Conservation (phyloP, 92 coral and sea anemone species). For the Phymanthus crucifer region DNA sequence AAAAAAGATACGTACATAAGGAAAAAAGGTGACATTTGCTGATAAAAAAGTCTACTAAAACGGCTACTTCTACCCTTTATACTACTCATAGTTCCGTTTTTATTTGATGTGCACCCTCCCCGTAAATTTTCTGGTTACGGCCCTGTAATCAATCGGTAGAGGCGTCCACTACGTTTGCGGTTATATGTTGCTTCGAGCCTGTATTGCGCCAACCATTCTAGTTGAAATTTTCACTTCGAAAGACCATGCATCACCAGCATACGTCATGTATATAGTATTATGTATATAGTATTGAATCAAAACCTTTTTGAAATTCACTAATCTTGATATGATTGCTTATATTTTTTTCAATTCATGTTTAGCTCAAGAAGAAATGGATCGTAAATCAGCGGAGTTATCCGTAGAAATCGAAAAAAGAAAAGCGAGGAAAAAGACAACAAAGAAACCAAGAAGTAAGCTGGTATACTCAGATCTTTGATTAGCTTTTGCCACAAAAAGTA, state of each 20-base stretch:
- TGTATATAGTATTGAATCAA: neutral
- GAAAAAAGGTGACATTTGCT: no score
- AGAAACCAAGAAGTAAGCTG: conserved; percentile 2
- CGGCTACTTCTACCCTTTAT: no score
- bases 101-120: no score
- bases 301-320: neutral
- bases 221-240: neutral
- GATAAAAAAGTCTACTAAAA: no score
- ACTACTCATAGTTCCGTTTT: no score
- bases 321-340: neutral
- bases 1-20: no score
- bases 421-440: neutral
- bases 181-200: neutral
- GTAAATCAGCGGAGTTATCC: neutral
- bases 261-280: no score
- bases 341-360: neutral
- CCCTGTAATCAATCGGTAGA: no score
- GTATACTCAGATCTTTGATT: conserved; percentile 2
- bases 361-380: neutral
- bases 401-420: neutral
- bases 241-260: neutral
- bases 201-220: conserved; percentile 2
- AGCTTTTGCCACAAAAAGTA: neutral
- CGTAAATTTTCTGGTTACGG: no score
- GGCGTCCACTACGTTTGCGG: no score